Base-by-base conservation (phyloP, 2,113 vertebrate species). In the Nyctibius bracteatus region DNA sequence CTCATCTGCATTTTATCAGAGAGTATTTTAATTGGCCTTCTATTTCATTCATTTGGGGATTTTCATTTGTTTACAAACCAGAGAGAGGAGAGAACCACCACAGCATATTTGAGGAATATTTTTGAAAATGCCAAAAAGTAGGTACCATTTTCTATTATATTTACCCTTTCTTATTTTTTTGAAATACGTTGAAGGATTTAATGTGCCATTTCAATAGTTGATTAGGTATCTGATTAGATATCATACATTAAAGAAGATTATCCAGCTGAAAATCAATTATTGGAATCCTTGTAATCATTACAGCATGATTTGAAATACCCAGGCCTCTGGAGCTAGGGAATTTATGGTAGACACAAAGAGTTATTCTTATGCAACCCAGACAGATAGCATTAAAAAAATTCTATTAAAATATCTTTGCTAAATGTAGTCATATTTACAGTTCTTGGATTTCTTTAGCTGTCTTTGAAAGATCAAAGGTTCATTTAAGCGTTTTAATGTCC, bases 81-180 rank as follows among this genome's bases (percentile, higher is more conserved):
- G 99, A 98, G 95, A 94, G 98, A 98, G 70, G 98, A 97, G 87
- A 98, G 97, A 96, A 97, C 67, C 67, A 92, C 78, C 82, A 27
- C 97, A 77, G 63, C 94, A 2, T 98, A 98, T 82, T 80, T 98
- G 92, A 98, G 97, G 90, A 98, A 97, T 96, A 97, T 99, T 91
- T 98, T 99, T 91, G 99, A 99, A 93, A 99, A 99, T 94, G 98
- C 99, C 62, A 98, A 97, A 75, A 99, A 98, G 99, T 99, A 98
- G 61, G 99, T 98, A 68, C 37, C 46, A 15, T 47, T 81, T 93
- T 88, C 39, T 88, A 1, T 70, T 91, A 28, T 39, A 43, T 54
- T 88, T 82, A 54, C 10, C 10, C 6, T 71, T 82, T 51, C 23
- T 71, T 86, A 20, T 41, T 73, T 79, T 77, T 16, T 44, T 77